phyloP scores from a whole-genome alignment of 2,113 vertebrate genomes.

The Chloropsis hardwickii region DNA sequence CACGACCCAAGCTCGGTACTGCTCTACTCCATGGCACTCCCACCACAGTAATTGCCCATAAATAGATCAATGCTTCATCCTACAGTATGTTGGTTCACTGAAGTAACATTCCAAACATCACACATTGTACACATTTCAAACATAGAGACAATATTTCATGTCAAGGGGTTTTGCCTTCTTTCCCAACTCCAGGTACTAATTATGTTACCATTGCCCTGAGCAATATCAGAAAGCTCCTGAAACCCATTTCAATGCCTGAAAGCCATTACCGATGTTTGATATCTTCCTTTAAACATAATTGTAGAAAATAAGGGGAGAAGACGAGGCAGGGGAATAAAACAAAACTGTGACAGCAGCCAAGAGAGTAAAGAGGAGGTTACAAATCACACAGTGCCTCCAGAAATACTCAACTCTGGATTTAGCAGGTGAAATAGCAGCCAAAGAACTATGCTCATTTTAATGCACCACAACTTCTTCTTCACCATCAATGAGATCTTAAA shows the following conservation, averaged over 20 bases:
- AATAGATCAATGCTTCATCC: background rate
- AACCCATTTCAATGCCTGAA: background rate
- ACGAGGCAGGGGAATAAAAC: background rate
- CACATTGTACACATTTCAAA: background rate
- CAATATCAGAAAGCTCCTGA: background rate
- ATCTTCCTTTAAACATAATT: background rate
- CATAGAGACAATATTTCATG: background rate
- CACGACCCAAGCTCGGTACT: background rate
- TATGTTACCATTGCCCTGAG: background rate
- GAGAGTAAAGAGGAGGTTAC: background rate
- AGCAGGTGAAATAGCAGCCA: background rate
- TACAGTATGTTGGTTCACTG: background rate
- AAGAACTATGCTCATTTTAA: background rate
- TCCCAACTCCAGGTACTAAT: background rate
- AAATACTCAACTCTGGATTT: background rate
- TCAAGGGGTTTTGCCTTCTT: background rate
- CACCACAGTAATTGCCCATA: background rate
- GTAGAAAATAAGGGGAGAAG: background rate
- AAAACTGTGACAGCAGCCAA: background rate
- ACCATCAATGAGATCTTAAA: background rate
- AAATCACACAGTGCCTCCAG: background rate
- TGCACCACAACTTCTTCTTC: background rate
- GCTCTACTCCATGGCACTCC: background rate
- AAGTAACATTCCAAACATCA: background rate
- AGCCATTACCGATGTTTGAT: background rate